Evolutionary conservation across 2,888 invertebrate genomes (phyloP).

Genomic region (Epinotia demarniana): DNA sequence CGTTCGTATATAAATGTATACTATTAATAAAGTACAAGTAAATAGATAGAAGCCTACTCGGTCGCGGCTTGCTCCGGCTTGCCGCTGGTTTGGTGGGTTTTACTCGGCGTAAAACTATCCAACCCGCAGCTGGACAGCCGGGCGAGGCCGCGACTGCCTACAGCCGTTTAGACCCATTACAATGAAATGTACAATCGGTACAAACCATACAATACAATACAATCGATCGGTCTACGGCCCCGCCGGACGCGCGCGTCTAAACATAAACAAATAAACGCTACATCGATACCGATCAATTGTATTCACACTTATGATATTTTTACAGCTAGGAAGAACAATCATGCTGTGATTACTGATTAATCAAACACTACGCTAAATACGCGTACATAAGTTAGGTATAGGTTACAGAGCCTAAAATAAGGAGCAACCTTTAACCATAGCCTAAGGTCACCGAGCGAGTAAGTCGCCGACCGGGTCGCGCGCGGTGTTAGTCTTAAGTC

Average conservation of each 20-base stretch:
- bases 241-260: slow-evolving; percentile 38
- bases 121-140: slow-evolving; percentile 37
- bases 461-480: slow-evolving; percentile 37
- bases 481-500: slow-evolving; percentile 45
- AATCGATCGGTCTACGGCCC: slow-evolving; percentile 62
- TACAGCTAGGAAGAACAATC: slow-evolving; percentile 61
- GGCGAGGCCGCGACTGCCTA: slow-evolving; percentile 17
- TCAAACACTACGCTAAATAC: slow-evolving; percentile 64
- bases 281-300: slow-evolving; percentile 63
- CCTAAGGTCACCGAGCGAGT: slow-evolving; percentile 52
- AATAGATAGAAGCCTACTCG: slow-evolving; percentile 25
- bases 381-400: slow-evolving; percentile 65
- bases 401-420: slow-evolving; percentile 63
- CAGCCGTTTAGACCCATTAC: slow-evolving; percentile 70
- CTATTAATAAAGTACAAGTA: slow-evolving; percentile 51
- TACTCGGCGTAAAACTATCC: slow-evolving; percentile 49
- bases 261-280: slow-evolving; percentile 35
- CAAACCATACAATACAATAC: slow-evolving; percentile 65
- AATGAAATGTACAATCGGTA: slow-evolving; percentile 81
- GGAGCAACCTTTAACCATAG: slow-evolving; percentile 65
- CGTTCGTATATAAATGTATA: slow-evolving; percentile 55
- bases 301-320: slow-evolving; percentile 58
- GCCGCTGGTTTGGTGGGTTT: slow-evolving; percentile 50
- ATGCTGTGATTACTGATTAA: slow-evolving; percentile 57
- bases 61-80: slow-evolving; percentile 27